Percentiles rank a stretch among this genome's conserved stretches.
phyloP scores from a whole-genome alignment of 2,888 invertebrate species.

The Dyspetes luteomarginatus region DNA sequence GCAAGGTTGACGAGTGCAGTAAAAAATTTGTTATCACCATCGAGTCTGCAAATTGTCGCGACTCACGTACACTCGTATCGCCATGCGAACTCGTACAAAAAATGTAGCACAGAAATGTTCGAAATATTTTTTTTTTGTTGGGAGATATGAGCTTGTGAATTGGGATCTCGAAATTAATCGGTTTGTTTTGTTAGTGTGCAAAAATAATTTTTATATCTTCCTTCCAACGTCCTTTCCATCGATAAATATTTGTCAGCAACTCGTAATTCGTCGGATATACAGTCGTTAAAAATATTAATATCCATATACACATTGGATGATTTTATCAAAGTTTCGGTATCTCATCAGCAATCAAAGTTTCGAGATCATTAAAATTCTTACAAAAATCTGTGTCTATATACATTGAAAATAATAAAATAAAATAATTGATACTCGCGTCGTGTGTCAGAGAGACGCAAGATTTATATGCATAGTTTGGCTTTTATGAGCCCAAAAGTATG shows the following conservation, averaged over 20 bases:
- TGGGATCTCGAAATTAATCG: conserved; percentile 3
- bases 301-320: no score
- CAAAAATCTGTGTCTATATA: not conserved
- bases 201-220: no score
- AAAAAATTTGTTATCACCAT: not conserved
- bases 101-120: conserved; percentile 34
- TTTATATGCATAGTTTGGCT: conserved; percentile 29
- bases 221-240: no score
- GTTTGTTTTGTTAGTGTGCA: conserved; percentile 11
- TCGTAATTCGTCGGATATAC: not conserved
- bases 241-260: not conserved
- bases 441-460: not conserved
- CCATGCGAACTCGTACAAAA: conserved; percentile 49
- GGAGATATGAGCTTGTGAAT: not conserved
- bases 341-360: conserved; percentile 3
- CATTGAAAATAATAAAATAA: not conserved
- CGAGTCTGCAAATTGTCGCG: conserved; percentile 42
- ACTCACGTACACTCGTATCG: conserved; percentile 18
- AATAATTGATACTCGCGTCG: conserved; percentile 31
- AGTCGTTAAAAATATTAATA: conserved; percentile 45
- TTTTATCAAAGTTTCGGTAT: not conserved
- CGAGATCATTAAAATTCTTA: not conserved
- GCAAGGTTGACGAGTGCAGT: conserved; percentile 23
- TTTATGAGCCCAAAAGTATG: conserved; percentile 14
- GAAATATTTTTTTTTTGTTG: conserved; percentile 4